Base-by-base conservation (phyloP, 1,140 invertebrate species). In the Ylistrum balloti region DNA sequence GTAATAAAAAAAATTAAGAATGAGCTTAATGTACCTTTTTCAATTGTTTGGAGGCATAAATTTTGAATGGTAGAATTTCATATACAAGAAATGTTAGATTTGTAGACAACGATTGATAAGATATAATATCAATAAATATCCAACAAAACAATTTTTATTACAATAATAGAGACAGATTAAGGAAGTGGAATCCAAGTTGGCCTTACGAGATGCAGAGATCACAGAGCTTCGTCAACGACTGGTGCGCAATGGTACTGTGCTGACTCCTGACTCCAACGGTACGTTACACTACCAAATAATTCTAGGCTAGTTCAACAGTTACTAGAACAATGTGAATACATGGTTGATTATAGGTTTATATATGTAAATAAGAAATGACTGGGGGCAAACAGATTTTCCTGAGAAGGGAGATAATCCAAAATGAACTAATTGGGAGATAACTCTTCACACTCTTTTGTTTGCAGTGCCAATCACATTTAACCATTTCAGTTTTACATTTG, bases 121-220 rank as follows among this genome's bases (percentile, higher is more conserved):
- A n/a, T n/a, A n/a, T n/a, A n/a, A n/a, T n/a, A n/a, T n/a, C n/a
- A n/a, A n/a, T n/a, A n/a, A n/a, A n/a, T n/a, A n/a, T n/a, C n/a
- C n/a, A n/a, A n/a, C n/a, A n/a, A n/a, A n/a, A n/a, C n/a, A n/a
- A n/a, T n/a, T n/a, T n/a, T 32, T 87, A 88, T 34, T 87, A 5
- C 88, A 56, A 33, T 93, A 91, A 28, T 93, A 96, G 95, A 93
- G 93, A 93, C 93, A 94, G 48, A 95, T 95, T n/a, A 92, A 94
- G 89, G 96, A 96, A 74, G 91, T 96, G 15, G 95, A 96, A 89
- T 93, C 94, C 33, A 93, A 93, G 86, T 92, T 96, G 88, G 93
- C 94, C 11, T 90, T 95, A 32, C 95, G 94, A 92, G 95, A 96
- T 92, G 94, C 95, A 33, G 96, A 96, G 89, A 95, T 95, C 35